Base-by-base conservation (phyloP, 1,140 invertebrate genomes). In the Periplaneta americana region DNA sequence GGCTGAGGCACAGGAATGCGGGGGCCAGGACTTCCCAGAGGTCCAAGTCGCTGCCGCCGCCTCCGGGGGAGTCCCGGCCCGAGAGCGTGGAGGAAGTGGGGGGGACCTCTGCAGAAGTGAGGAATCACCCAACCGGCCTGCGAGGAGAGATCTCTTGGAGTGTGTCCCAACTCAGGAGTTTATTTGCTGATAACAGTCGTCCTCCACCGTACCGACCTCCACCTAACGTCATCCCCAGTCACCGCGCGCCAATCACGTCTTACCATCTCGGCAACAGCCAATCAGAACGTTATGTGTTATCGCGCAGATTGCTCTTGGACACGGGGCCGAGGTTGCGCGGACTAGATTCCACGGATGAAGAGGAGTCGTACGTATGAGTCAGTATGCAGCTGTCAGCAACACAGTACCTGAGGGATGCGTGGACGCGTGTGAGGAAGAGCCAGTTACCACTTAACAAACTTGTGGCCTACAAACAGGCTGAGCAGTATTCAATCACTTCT, bases 121-220 rank as follows among this genome's bases (percentile, higher is more conserved):
- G 78, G 33, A 34, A 75, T 32, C 78, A 81, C n/a, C 79, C 74
- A 17, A 22, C 76, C 9, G 34, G 35, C 17, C 80, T 84, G 35
- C 83, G 83, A 22, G 84, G 84, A 39, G 88, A 88, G 82, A 88
- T 89, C 18, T 88, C 85, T 80, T 89, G 88, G 87, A 88, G 87
- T 83, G 88, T 89, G 22, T 87, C 88, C 10, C 85, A 88, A 74
- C 83, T 89, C 22, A 75, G 88, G 34, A 84, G 85, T 37, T 84
- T 89, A 48, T 89, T 88, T 82, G 85, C 82, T 37, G 85, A 84
- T 39, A 74, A 32, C 32, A 35, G 15, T 32, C 82, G 83, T n/a
- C 86, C 86, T 22, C 86, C 86, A 32, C 85, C 85, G 1, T 86
- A 87, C 74, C 82, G 86, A 0, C 86, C 84, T 0, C 86, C 84